Evolutionary conservation across 2,797 vertebrate species (phyloP).

Genomic region (Amazona finschi): DNA sequence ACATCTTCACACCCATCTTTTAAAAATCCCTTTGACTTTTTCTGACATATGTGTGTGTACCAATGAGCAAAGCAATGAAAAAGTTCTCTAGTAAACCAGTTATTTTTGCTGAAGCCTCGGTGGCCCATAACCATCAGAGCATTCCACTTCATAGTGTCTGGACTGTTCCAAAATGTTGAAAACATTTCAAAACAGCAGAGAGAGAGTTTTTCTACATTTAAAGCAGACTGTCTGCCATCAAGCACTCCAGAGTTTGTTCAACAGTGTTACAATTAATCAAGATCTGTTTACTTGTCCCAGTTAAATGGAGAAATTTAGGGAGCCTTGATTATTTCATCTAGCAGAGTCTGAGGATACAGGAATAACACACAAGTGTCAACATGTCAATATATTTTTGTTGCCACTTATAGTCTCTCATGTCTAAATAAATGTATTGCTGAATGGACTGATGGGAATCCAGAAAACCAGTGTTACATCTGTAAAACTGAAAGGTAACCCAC

Average conservation of each 20-base stretch:
- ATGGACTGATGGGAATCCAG: background rate
- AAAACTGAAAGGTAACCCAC: background rate
- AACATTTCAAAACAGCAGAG: background rate
- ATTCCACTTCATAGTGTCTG: background rate
- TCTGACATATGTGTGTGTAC: background rate
- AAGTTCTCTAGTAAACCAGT: background rate
- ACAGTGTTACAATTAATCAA: background rate
- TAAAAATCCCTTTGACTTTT: constrained; percentile 15
- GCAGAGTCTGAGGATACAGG: background rate
- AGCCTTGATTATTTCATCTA: background rate
- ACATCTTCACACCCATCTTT: background rate
- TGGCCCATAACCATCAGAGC: background rate
- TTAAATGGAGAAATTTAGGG: background rate
- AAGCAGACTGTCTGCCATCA: background rate
- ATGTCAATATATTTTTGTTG: background rate
- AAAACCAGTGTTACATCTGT: background rate
- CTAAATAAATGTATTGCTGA: background rate
- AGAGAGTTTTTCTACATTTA: background rate
- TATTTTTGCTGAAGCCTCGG: background rate
- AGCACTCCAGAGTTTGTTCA: background rate
- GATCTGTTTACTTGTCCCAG: background rate
- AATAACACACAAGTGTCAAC: background rate
- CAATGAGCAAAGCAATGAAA: background rate
- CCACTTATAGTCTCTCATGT: background rate
- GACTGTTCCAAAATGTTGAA: background rate